Evolutionary conservation across 1,140 invertebrate genomes (phyloP), one percentile per base, ranked within the genome.

Genomic region (Euschistus heros): DNA sequence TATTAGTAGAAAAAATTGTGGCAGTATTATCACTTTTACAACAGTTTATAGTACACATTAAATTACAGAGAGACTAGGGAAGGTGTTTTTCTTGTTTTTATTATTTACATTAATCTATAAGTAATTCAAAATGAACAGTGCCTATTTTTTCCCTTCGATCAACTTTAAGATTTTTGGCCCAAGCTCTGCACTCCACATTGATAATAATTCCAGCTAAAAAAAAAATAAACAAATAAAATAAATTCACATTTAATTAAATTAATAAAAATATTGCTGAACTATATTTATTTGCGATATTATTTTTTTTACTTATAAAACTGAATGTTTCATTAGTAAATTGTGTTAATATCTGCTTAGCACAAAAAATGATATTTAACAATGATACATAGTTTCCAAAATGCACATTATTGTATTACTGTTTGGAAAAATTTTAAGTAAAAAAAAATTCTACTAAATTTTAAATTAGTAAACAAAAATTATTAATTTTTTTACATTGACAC

Each of bases 121-220:
- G 80, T 37, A 95, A 75, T 76, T 94, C 91, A 74, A 94, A 93
- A 75, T 93, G 90, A 18, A 93, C 90, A 33, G 88, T 84, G 24
- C 92, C 92, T 37, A 89, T 76, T 70, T 84, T 80, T n/a, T 92
- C 87, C 71, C 82, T 80, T 64, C 86, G 80, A 74, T 87, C 84
- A 71, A 91, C 88, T 14, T 79, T 76, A 64, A 95, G 93, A 76
- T 94, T 94, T 69, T 81, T 83, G 57, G 91, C 91, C 89, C 89
- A 94, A 8, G 91, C 90, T 73, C 86, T 89, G 77, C 92, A 95
- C 73, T 93, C 90, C 42, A 94, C 82, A 74, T 93, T 92, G 72
- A 95, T 89, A 30, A 94, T 78, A 68, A 91, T 87, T 70, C 89
- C 89, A 71, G 84, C 87, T 87, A 76, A 57, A 82, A 82, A 71